Evolutionary conservation across 2,113 vertebrate genomes (phyloP), one percentile per base, ranked within the genome.

Genomic region (Chaetura pelagica): DNA sequence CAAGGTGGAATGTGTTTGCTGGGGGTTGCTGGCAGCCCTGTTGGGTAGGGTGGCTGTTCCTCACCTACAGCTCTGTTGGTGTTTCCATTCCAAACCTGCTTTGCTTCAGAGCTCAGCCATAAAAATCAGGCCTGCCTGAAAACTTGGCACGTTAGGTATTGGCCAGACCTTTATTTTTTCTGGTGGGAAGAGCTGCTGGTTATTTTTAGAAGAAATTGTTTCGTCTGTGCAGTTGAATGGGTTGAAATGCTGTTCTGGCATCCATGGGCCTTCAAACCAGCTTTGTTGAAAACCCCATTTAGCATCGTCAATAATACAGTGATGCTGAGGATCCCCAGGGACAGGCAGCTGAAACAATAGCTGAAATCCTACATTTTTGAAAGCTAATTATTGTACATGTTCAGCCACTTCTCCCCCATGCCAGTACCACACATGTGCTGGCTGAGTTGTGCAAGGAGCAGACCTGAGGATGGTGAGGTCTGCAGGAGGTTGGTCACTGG

Each of bases 161-260:
- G 90, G 78, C 80, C 35, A 76, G 74, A 84, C 73, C 89, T 82
- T 52, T 48, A 20, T 48, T 97, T 97, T 86, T 79, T 66, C 87
- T 96, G 75, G 91, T 94, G 91, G 74, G 85, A 93, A 95, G 91
- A 69, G 34, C 62, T n/a, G 78, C 61, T 85, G 78, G 77, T 94
- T 96, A 97, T 97, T 94, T 97, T 94, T 93, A 95, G 93, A 87
- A 93, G 91, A 83, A 93, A 68, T 55, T 80, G 77, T 86, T 89
- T 93, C 23, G 15, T 91, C 85, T 96, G 63, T 58, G 63, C 74
- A 59, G 82, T 94, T 90, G 89, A 92, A 88, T 90, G 90, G 85
- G 48, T 94, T 91, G 91, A 94, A 89, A 97, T 96, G 94, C 81
- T 92, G 64, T 84, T 94, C 80, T 96, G 94, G 83, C 94, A 93